These are phyloP conservation scores for Otolemur garnettii DNA, from an alignment of 2,113 vertebrate species.

Conservation along the genomic window DNA sequence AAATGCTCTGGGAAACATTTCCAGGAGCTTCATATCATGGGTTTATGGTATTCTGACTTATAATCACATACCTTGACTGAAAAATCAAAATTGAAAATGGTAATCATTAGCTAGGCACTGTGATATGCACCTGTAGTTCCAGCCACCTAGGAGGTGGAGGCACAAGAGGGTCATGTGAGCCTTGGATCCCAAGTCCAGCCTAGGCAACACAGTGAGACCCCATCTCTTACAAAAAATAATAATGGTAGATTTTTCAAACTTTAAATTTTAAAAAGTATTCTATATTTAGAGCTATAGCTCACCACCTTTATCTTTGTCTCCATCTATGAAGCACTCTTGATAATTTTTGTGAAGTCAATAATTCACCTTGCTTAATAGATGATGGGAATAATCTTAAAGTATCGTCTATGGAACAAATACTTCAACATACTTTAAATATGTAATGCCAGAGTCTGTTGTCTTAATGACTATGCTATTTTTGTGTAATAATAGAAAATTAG, in stretches of 20 bases:
- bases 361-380: slow-evolving; percentile 7
- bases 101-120: not conserved
- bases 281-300: not conserved
- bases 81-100: slow-evolving; percentile 5
- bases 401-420: not conserved
- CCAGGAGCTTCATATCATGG: not conserved
- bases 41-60: not conserved
- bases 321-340: not conserved
- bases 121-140: not conserved
- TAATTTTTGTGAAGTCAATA: not conserved
- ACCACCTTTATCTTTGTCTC: not conserved
- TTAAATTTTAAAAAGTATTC: not conserved
- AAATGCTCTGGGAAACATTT: not conserved
- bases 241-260: not conserved
- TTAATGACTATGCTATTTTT: slow-evolving; percentile 3
- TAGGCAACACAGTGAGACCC: not conserved
- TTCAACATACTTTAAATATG: not conserved
- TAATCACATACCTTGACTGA: not conserved
- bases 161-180: not conserved
- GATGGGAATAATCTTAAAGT: not conserved
- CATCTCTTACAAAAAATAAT: not conserved
- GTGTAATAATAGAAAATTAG: slow-evolving; percentile 3
- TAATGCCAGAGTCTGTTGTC: not conserved
- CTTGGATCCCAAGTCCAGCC: not conserved
- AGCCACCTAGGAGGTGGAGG: not conserved